Conservation (phyloP, 2,888 invertebrate genomes). For the Andrena marginata region DNA sequence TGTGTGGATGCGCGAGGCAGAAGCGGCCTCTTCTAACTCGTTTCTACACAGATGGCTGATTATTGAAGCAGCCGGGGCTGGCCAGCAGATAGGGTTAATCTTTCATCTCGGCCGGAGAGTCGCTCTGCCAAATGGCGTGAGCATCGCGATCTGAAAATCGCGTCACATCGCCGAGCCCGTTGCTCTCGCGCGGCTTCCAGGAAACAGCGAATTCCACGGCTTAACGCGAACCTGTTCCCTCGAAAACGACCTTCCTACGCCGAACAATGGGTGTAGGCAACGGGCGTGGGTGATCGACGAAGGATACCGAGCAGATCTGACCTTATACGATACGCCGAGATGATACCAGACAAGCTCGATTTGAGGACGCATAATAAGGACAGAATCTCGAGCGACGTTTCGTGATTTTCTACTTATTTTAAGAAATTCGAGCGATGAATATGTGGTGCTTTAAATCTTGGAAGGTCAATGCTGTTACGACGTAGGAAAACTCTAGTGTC, state of each 20-base stretch:
- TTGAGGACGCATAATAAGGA: conserved; percentile 39
- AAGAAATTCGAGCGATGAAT: background rate
- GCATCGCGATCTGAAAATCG: conserved; percentile 69
- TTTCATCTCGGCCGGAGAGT: conserved; percentile 39
- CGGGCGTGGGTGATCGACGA: conserved; percentile 78
- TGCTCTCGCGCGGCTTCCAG: conserved; percentile 60
- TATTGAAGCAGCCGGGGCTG: conserved; percentile 29
- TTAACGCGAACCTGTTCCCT: conserved; percentile 71
- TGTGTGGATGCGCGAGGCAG: background rate
- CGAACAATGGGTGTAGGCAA: conserved; percentile 70
- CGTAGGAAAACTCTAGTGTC: too few species aligned
- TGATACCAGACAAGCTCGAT: conserved; percentile 45
- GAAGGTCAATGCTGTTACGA: too few species aligned
- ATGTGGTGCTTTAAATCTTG: too few species aligned
- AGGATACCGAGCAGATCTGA: conserved; percentile 75
- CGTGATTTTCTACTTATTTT: conserved; percentile 25
- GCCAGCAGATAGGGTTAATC: conserved; percentile 48
- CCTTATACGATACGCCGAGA: conserved; percentile 72
- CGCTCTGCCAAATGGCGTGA: conserved; percentile 65
- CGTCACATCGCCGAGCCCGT: conserved; percentile 61
- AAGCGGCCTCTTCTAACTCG: conserved; percentile 51
- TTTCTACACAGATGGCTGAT: conserved; percentile 56
- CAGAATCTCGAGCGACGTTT: conserved; percentile 12
- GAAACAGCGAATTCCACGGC: conserved; percentile 68
- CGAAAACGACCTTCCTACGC: conserved; percentile 71